A percentile compares a stretch with the other conserved stretches of the same genome.
These are phyloP conservation scores for Coremacera marginata DNA, from an alignment of 2,888 invertebrate species.

Conservation along the genomic window DNA sequence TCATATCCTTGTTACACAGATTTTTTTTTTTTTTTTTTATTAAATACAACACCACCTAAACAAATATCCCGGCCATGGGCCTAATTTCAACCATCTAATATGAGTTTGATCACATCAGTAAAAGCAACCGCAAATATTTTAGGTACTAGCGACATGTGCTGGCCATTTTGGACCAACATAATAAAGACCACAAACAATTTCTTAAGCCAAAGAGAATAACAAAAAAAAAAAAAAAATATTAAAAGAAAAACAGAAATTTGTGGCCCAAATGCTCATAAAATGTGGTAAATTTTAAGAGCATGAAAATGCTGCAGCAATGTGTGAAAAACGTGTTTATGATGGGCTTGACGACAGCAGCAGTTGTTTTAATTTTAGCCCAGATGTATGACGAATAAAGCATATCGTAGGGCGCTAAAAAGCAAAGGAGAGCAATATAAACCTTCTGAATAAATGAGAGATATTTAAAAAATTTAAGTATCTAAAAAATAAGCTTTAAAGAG, in stretches of 20 bases:
- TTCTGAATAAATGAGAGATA: not conserved
- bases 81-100: too few species aligned
- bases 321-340: conserved; percentile 12
- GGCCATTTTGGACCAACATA: conserved; percentile 8
- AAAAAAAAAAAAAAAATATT: not conserved
- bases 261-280: conserved; percentile 23
- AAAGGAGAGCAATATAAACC: not conserved
- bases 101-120: not conserved
- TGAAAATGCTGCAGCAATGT: conserved; percentile 19
- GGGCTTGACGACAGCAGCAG: conserved; percentile 1
- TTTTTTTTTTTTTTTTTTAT: too few species aligned
- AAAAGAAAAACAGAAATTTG: conserved; percentile 15
- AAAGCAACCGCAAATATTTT: conserved; percentile 8
- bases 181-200: conserved; percentile 22
- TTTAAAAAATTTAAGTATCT: not conserved
- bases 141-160: conserved; percentile 25
- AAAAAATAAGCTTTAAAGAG: too few species aligned
- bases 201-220: not conserved
- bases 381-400: too few species aligned
- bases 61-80: too few species aligned
- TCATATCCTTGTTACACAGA: too few species aligned
- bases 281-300: conserved; percentile 29
- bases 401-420: not conserved
- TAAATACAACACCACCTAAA: too few species aligned
- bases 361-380: not conserved